Evolutionary conservation across 30 jellyfish, hydroid and myxozoan species (phyloP), one percentile per base, ranked within the genome.

Genomic region (Hydractinia echinata): DNA sequence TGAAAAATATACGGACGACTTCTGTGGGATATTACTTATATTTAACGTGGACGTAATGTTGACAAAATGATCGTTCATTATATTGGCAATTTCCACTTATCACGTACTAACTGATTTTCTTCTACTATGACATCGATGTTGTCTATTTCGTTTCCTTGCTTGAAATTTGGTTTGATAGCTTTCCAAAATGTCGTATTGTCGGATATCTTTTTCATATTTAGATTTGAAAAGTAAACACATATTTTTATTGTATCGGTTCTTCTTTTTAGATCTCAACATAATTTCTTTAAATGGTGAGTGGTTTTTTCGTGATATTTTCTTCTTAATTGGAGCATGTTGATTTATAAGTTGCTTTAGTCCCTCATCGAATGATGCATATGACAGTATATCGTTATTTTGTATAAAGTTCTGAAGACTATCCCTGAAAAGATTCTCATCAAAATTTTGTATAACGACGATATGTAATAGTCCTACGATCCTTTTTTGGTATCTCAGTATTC

Each of bases 281-380:
- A 58, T 58, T 58, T 58, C 69, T 58, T 58, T 58, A 16, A 11
- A 58, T 11, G 69, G 69, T 58, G 69, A 58, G 69, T 58, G 69
- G 69, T 58, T 58, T 0, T 16, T 58, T 16, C 69, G 69, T 3
- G 3, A 11, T 13, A 58, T 58, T 3, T 58, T 58, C 69, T 58
- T 58, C 69, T 58, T 58, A 0, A 58, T 58, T 13, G 69, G 69
- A 16, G 69, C 69, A 16, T 58, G 69, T 58, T 58, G 69, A 58
- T 11, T 58, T 58, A 58, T 58, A 13, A 58, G 19, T 3, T 58
- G 69, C 19, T 58, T 58, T 16, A 58, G 19, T 11, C 69, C 69
- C 3, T 58, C 69, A 58, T 58, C 69, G 19, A 16, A 58, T 13
- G 19, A 11, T 11, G 69, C 15, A 58, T 58, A 58, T 11, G 69